phyloP scores from a whole-genome alignment of 2,888 invertebrate genomes.

The Girardia tigrina region DNA sequence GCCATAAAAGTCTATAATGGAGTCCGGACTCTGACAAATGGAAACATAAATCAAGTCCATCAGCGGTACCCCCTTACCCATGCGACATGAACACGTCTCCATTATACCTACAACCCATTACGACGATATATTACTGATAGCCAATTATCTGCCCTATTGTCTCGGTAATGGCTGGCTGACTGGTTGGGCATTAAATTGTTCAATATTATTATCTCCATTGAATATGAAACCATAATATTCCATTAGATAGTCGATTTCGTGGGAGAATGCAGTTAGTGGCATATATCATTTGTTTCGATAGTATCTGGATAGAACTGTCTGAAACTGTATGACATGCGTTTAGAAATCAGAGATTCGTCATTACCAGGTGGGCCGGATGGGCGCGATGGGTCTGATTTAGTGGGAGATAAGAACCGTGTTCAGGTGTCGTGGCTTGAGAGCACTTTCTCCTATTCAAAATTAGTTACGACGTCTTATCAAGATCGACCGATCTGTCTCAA shows the following conservation, averaged over 20 bases:
- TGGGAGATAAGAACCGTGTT: background rate
- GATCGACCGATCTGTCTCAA: background rate
- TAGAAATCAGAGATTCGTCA: background rate
- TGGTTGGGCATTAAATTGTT: no score
- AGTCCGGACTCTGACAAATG: background rate
- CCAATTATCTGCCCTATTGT: slow-evolving; percentile 3
- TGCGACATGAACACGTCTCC: no score
- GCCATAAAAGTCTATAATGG: slow-evolving; percentile 13
- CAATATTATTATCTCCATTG: background rate
- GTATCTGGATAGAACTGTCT: slow-evolving; percentile 3
- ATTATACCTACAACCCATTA: background rate
- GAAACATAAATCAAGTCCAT: slow-evolving; percentile 14
- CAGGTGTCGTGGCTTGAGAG: background rate
- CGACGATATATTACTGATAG: background rate
- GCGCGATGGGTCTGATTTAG: background rate
- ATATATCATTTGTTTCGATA: background rate
- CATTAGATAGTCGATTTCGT: background rate
- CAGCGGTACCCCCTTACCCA: no score
- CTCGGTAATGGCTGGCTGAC: slow-evolving; percentile 12
- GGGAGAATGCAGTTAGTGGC: background rate
- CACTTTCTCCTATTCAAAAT: slow-evolving; percentile 1
- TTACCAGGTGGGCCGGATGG: slow-evolving; percentile 1
- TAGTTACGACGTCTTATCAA: background rate
- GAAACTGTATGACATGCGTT: background rate
- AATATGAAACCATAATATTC: background rate